These are phyloP conservation scores for Hemicentrotus pulcherrimus DNA, from an alignment of 35 echinoderm and acorn worm species.

Conservation along the genomic window DNA sequence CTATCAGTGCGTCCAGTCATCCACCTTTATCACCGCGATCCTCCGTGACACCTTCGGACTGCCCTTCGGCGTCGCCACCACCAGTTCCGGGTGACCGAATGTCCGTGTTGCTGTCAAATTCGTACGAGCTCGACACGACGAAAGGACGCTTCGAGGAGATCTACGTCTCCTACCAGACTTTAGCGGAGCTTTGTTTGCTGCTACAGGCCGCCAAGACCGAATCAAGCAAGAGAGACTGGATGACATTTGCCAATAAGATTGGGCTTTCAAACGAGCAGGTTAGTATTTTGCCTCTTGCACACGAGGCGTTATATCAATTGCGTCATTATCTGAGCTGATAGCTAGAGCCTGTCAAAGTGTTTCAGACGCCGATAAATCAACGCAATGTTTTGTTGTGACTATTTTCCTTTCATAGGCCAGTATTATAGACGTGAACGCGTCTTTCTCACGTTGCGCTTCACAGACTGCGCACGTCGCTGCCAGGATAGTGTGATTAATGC, in stretches of 20 bases:
- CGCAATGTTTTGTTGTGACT: too few species aligned
- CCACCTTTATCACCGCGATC: neutral
- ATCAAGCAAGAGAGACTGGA: neutral
- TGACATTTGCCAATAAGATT: neutral
- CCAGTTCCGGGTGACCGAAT: neutral
- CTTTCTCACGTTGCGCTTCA: too few species aligned
- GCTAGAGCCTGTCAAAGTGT: too few species aligned
- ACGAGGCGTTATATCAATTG: too few species aligned
- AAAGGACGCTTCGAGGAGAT: neutral
- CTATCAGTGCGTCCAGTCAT: neutral
- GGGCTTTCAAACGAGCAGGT: neutral
- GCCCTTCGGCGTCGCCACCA: neutral
- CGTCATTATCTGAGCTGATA: too few species aligned
- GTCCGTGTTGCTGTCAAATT: neutral
- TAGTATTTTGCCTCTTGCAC: neutral
- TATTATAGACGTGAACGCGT: too few species aligned
- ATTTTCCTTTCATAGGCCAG: too few species aligned
- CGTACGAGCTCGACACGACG: neutral
- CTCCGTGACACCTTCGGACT: neutral
- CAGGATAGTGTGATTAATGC: too few species aligned
- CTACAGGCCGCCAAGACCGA: neutral
- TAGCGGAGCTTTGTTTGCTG: neutral
- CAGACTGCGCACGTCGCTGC: too few species aligned
- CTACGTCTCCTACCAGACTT: neutral
- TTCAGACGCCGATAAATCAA: too few species aligned